phyloP scores from a whole-genome alignment of 2,797 vertebrate genomes.

The Alexandromys oeconomus region DNA sequence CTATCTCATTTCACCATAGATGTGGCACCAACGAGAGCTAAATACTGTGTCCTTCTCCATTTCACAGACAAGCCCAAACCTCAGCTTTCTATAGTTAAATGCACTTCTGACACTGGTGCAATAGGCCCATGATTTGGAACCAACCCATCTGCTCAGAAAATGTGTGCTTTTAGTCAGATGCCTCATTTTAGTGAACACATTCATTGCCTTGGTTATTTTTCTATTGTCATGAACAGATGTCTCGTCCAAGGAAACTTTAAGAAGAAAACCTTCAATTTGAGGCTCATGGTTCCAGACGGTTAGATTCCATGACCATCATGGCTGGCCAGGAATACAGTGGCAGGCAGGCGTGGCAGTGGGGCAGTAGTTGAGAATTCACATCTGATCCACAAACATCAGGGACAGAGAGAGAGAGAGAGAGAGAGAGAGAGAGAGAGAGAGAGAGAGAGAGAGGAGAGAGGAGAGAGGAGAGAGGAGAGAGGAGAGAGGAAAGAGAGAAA shows the following conservation, averaged over 20 bases:
- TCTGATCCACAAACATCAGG: background rate
- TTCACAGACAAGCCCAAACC: background rate
- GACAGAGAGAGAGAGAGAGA: background rate
- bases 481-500: background rate
- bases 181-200: conserved; percentile 21
- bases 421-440: background rate
- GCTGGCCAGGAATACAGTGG: background rate
- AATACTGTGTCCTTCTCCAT: background rate
- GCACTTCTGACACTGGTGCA: background rate
- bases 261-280: background rate
- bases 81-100: background rate
- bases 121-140: background rate
- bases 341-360: background rate
- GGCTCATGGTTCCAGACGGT: background rate
- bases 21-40: background rate
- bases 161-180: background rate
- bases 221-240: background rate
- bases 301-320: background rate
- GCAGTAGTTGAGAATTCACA: background rate
- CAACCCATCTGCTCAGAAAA: background rate
- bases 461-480: too few species aligned
- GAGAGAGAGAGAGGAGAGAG: background rate
- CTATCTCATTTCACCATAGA: background rate
- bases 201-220: background rate
- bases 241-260: background rate